A percentile compares a stretch with the other conserved stretches of the same genome.
phyloP scores from a whole-genome alignment of 2,113 vertebrate species.

The Monarcha castaneiventris region DNA sequence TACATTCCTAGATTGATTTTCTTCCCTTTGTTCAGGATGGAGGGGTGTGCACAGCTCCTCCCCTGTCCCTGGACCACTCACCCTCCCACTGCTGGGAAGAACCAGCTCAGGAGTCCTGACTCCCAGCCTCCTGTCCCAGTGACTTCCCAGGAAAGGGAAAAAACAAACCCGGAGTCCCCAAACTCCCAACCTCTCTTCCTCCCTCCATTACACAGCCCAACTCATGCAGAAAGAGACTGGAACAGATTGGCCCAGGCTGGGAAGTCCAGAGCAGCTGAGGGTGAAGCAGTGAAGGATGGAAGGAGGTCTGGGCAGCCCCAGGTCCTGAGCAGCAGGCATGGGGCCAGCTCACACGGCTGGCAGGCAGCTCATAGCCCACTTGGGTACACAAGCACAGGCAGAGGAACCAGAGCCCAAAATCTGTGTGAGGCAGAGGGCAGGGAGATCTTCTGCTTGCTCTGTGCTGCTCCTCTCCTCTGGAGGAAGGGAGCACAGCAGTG shows the following conservation, averaged over 20 bases:
- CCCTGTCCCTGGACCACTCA: background rate
- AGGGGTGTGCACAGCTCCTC: background rate
- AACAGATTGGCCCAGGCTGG: constrained; percentile 40
- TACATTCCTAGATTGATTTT: background rate
- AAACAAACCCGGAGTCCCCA: background rate
- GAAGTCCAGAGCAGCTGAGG: constrained; percentile 37
- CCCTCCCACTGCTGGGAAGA: background rate
- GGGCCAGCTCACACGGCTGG: constrained; percentile 1
- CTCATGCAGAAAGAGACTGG: constrained; percentile 26
- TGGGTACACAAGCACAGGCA: background rate
- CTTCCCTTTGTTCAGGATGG: background rate
- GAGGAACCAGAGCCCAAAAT: background rate
- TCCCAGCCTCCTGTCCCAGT: background rate
- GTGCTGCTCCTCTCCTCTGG: background rate
- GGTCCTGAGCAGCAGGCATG: constrained; percentile 17
- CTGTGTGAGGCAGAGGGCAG: background rate
- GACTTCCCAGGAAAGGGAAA: background rate
- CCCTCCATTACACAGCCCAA: background rate
- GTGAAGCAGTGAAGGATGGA: constrained; percentile 38
- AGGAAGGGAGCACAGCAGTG: background rate
- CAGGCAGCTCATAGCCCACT: background rate
- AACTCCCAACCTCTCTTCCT: background rate
- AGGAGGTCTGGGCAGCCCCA: constrained; percentile 37
- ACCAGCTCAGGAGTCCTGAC: background rate
- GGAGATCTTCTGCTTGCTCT: background rate